Evolutionary conservation across 2,888 invertebrate species (phyloP).

Genomic region (Andrena hattorfiana): DNA sequence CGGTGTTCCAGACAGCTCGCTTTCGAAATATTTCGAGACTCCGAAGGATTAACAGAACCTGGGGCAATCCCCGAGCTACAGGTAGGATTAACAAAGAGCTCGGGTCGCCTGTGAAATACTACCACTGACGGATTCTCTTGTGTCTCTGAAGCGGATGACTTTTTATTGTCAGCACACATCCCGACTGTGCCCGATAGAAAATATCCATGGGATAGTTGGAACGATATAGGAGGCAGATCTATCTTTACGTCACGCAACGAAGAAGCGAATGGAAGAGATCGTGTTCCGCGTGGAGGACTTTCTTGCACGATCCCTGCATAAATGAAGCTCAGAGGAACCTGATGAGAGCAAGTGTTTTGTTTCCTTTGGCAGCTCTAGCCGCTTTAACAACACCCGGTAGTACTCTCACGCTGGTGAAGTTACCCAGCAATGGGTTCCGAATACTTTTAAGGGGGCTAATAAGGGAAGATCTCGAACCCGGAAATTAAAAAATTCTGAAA

Average conservation of each 20-base stretch:
- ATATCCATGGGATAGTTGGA: not conserved
- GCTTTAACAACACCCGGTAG: constrained; percentile 40
- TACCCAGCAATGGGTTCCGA: constrained; percentile 14
- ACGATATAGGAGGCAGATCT: not conserved
- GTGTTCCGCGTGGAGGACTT: not conserved
- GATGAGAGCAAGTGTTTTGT: constrained; percentile 47
- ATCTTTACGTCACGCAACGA: not conserved
- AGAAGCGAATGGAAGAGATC: not conserved
- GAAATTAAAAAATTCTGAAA: too few relatives aligned
- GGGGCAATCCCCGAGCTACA: constrained; percentile 8
- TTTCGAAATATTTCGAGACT: constrained; percentile 45
- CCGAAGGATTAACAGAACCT: constrained; percentile 13
- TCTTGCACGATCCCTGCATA: constrained; percentile 20
- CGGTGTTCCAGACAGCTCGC: constrained; percentile 9
- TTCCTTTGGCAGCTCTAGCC: constrained; percentile 47
- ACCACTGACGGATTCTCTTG: not conserved
- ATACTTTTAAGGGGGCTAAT: constrained; percentile 29
- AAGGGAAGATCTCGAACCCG: too few relatives aligned
- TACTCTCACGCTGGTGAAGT: constrained; percentile 50
- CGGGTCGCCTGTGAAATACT: not conserved
- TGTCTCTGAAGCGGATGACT: not conserved
- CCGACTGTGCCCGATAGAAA: not conserved
- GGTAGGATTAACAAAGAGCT: not conserved
- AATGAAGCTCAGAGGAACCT: constrained; percentile 24
- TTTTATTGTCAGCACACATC: too few relatives aligned